These are phyloP conservation scores for Pagetopsis macropterus DNA, from an alignment of 2,797 vertebrate species.

Conservation along the genomic window DNA sequence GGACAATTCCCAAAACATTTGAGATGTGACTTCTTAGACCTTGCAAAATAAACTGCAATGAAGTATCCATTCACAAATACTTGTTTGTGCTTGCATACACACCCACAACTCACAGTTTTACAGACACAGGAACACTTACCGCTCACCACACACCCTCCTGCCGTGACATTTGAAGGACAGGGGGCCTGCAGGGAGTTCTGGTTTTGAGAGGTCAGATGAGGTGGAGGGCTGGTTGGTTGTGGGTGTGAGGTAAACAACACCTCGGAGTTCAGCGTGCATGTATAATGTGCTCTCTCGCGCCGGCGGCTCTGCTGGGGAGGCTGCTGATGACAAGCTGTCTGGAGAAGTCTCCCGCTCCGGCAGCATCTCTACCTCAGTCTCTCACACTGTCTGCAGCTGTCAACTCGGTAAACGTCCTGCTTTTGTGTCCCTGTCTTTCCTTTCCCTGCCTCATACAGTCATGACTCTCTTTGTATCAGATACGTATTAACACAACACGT, in stretches of 20 bases:
- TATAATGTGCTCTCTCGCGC: slow-evolving; percentile 65
- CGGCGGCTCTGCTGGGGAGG: slow-evolving; percentile 58
- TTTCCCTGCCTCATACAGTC: slow-evolving; percentile 10
- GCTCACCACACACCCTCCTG: slow-evolving; percentile 29
- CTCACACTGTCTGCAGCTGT: slow-evolving; percentile 49
- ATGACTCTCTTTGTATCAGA: not conserved
- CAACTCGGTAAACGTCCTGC: slow-evolving; percentile 4
- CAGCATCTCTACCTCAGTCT: slow-evolving; percentile 49
- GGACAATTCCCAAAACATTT: slow-evolving; percentile 9
- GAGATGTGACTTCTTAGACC: slow-evolving; percentile 26
- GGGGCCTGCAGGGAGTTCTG: slow-evolving; percentile 61
- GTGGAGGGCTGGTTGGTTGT: slow-evolving; percentile 54
- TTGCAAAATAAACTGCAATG: slow-evolving; percentile 18
- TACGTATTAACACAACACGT: not conserved
- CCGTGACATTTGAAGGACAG: slow-evolving; percentile 76
- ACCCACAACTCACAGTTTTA: not conserved
- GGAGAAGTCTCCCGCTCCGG: slow-evolving; percentile 54
- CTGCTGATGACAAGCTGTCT: slow-evolving; percentile 74
- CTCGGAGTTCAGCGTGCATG: slow-evolving; percentile 75
- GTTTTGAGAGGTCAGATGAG: slow-evolving; percentile 63
- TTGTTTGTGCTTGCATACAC: slow-evolving; percentile 16
- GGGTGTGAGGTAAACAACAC: slow-evolving; percentile 79
- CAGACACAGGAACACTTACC: slow-evolving; percentile 4
- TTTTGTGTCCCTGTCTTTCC: slow-evolving; percentile 24
- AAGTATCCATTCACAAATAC: slow-evolving; percentile 22